Conservation (phyloP, 2,888 invertebrate genomes). For the Drosophila kanekoi region DNA sequence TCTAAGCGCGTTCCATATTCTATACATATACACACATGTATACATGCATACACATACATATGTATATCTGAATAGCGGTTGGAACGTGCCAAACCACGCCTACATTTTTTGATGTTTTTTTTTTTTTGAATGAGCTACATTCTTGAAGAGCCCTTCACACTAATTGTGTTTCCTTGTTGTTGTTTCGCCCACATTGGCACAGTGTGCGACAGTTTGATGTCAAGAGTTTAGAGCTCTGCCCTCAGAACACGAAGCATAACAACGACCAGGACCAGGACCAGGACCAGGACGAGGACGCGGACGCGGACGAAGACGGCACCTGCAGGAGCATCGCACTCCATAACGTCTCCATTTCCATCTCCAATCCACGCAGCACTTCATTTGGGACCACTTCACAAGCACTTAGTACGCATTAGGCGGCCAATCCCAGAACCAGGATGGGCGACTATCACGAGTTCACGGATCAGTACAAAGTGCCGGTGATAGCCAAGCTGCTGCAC, state of each 20-base stretch:
- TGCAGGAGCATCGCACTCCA: constrained; percentile 38
- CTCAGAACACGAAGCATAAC: constrained; percentile 60
- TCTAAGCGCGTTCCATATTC: constrained; percentile 28
- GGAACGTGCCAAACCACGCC: constrained; percentile 62
- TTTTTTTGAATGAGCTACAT: constrained; percentile 26
- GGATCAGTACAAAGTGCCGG: constrained; percentile 93
- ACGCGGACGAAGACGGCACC: constrained; percentile 24
- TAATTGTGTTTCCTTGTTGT: constrained; percentile 53
- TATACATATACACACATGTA: constrained; percentile 26
- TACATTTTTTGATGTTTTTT: constrained; percentile 16
- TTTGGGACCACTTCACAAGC: constrained; percentile 10
- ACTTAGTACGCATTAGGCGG: constrained; percentile 20
- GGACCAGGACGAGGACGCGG: constrained; percentile 16
- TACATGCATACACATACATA: constrained; percentile 8
- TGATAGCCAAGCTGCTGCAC: constrained; percentile 94
- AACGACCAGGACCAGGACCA: constrained; percentile 25
- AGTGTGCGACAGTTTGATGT: constrained; percentile 73
- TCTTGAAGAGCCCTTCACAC: constrained; percentile 41
- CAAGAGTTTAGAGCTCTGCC: constrained; percentile 75
- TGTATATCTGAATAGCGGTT: constrained; percentile 20
- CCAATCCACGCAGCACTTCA: constrained; percentile 12
- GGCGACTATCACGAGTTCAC: constrained; percentile 86
- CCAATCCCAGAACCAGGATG: constrained; percentile 63
- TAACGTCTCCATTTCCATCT: constrained; percentile 19
- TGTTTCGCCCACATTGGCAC: constrained; percentile 8